These are phyloP conservation scores for Pseudococcus viburni DNA, from an alignment of 2,888 invertebrate genomes.

Conservation along the genomic window DNA sequence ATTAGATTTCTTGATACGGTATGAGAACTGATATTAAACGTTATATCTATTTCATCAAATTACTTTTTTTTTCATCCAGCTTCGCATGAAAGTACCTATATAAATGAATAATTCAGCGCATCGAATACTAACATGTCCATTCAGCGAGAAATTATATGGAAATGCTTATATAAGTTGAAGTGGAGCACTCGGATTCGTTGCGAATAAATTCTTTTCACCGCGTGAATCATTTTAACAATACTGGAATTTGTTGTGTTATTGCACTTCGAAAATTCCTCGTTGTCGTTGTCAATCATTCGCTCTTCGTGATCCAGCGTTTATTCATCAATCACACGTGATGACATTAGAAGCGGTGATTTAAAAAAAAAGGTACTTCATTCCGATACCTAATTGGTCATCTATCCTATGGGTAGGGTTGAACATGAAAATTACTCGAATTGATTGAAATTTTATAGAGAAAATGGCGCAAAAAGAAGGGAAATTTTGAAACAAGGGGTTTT, in stretches of 20 bases:
- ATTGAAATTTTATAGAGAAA: neutral
- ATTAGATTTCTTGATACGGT: slow-evolving; percentile 29
- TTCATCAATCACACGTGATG: slow-evolving; percentile 8
- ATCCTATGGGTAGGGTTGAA: neutral
- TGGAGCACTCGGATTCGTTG: slow-evolving; percentile 23
- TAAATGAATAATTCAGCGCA: slow-evolving; percentile 43
- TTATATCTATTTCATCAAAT: slow-evolving; percentile 52
- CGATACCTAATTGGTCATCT: slow-evolving; percentile 2
- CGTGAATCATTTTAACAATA: slow-evolving; percentile 19
- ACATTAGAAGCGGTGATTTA: neutral
- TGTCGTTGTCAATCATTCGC: slow-evolving; percentile 19
- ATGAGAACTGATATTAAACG: slow-evolving; percentile 48
- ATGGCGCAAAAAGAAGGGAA: neutral
- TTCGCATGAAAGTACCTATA: slow-evolving; percentile 28
- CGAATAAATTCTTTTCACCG: slow-evolving; percentile 33
- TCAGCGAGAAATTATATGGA: slow-evolving; percentile 41
- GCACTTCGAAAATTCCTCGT: slow-evolving; percentile 9
- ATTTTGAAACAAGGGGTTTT: no score
- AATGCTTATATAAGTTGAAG: slow-evolving; percentile 28
- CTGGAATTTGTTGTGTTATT: slow-evolving; percentile 28
- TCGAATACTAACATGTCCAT: slow-evolving; percentile 56
- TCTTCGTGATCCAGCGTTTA: slow-evolving; percentile 13
- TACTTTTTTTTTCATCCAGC: slow-evolving; percentile 26
- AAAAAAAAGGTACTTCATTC: neutral
- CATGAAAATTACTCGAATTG: neutral